Evolutionary conservation across 2,888 invertebrate species (phyloP).

Genomic region (Drosophila engyochracea): DNA sequence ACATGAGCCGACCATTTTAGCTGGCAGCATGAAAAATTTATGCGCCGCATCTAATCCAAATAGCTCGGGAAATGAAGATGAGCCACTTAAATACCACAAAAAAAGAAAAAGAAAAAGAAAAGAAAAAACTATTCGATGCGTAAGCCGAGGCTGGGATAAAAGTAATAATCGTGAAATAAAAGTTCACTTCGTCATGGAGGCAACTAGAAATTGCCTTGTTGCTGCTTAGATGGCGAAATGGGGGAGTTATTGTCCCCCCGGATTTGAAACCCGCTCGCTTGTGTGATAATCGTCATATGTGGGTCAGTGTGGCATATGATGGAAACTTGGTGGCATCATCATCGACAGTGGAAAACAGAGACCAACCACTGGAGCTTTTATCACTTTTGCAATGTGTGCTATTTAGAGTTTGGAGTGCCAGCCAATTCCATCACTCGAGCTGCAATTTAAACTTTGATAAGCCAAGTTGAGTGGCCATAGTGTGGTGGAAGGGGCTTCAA

Average conservation of each 20-base stretch:
- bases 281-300: slow-evolving; percentile 65
- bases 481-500: background rate
- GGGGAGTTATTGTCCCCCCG: slow-evolving; percentile 18
- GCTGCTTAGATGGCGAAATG: slow-evolving; percentile 1
- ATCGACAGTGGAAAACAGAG: slow-evolving; percentile 3
- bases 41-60: slow-evolving; percentile 45
- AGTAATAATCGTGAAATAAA: slow-evolving; percentile 58
- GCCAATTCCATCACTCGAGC: slow-evolving; percentile 41
- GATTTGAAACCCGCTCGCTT: slow-evolving; percentile 21
- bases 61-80: slow-evolving; percentile 31
- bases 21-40: slow-evolving; percentile 32
- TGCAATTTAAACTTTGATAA: slow-evolving; percentile 70
- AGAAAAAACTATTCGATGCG: background rate
- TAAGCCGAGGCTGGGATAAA: slow-evolving; percentile 23
- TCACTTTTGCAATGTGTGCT: slow-evolving; percentile 46
- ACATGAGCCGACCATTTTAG: slow-evolving; percentile 5
- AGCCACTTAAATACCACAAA: slow-evolving; percentile 11
- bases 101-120: background rate
- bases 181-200: slow-evolving; percentile 51
- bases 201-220: slow-evolving; percentile 17
- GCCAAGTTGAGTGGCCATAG: slow-evolving; percentile 35
- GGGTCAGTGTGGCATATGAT: slow-evolving; percentile 64
- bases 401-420: slow-evolving; percentile 55
- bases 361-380: slow-evolving; percentile 11
- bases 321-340: slow-evolving; percentile 37